phyloP scores from a whole-genome alignment of 2,888 invertebrate genomes.

The Pristionchus japonicus region DNA sequence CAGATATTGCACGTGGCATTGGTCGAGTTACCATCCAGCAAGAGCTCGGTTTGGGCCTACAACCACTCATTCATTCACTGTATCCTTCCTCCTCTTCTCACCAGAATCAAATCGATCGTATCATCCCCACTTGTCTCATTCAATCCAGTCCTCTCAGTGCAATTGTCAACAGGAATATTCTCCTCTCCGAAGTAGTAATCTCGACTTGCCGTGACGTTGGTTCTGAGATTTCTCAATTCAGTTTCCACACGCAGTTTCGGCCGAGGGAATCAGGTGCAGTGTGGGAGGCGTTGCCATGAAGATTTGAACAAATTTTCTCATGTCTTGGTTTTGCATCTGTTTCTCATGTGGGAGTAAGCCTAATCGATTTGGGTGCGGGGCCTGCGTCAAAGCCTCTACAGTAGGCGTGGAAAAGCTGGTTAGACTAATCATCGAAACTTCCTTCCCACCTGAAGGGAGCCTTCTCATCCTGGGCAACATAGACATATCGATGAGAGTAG shows the following conservation, averaged over 20 bases:
- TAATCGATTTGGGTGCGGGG: too few species aligned
- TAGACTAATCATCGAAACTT: too few species aligned
- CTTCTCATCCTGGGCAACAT: background rate
- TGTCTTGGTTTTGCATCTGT: background rate
- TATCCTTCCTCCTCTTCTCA: background rate
- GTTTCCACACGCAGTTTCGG: background rate
- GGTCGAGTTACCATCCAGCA: background rate
- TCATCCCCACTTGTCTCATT: constrained; percentile 7
- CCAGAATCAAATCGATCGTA: background rate
- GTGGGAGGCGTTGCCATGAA: background rate
- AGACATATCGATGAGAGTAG: constrained; percentile 41
- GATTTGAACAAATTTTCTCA: background rate
- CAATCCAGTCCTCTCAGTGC: background rate
- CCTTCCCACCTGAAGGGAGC: constrained; percentile 6
- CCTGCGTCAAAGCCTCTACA: too few species aligned
- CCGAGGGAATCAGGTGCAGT: background rate
- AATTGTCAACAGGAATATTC: background rate
- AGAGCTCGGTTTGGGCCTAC: background rate
- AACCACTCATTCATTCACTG: background rate
- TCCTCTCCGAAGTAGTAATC: constrained; percentile 31
- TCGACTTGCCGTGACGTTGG: background rate
- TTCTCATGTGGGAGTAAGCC: too few species aligned
- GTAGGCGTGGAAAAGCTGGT: too few species aligned
- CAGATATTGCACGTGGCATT: background rate
- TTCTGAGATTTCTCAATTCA: constrained; percentile 3